Conservation (phyloP, 2,888 invertebrate species). For the Fragum sueziense region DNA sequence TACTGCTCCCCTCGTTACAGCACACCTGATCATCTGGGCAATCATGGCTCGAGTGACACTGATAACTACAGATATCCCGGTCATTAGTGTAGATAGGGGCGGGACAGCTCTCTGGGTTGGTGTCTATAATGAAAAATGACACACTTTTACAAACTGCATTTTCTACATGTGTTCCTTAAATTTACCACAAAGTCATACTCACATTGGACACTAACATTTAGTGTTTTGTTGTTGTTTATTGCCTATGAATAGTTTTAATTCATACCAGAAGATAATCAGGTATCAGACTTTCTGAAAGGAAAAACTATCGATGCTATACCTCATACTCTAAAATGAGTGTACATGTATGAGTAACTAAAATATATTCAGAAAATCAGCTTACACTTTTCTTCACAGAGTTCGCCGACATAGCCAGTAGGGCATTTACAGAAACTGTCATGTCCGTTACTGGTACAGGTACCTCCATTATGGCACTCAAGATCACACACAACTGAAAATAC, state of each 20-base stretch:
- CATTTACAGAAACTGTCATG: slow-evolving; percentile 28
- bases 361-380: slow-evolving; percentile 19
- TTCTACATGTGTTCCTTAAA: too few relatives aligned
- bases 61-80: background rate
- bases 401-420: slow-evolving; percentile 30
- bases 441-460: slow-evolving; percentile 30
- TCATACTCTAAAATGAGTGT: background rate
- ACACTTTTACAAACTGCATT: too few relatives aligned
- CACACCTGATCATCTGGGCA: background rate
- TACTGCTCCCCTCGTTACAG: slow-evolving; percentile 10
- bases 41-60: background rate
- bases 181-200: too few relatives aligned
- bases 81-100: background rate
- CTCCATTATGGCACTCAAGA: slow-evolving; percentile 34
- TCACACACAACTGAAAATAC: slow-evolving; percentile 37
- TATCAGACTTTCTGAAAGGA: too few relatives aligned
- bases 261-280: too few relatives aligned
- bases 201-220: too few relatives aligned
- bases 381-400: slow-evolving; percentile 29
- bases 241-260: too few relatives aligned
- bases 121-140: background rate
- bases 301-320: background rate
- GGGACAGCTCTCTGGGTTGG: slow-evolving; percentile 1
- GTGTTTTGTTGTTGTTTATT: too few relatives aligned
- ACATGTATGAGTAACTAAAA: background rate